A percentile compares a stretch with the other conserved stretches of the same genome.
phyloP scores from a whole-genome alignment of 1,140 invertebrate genomes.

The Trissolcus basalis region DNA sequence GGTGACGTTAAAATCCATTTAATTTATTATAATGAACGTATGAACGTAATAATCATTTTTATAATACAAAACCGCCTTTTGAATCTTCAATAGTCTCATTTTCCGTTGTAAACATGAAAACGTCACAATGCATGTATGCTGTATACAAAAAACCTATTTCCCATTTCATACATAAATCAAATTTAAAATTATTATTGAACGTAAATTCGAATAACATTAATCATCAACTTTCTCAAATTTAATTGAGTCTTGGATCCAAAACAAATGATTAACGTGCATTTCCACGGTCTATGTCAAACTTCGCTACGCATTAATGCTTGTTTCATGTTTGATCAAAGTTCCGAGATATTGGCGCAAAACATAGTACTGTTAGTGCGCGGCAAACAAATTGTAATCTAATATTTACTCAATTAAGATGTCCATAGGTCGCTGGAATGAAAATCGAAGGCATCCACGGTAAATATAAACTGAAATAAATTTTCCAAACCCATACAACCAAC shows the following conservation, averaged over 20 bases:
- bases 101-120: too few relatives aligned
- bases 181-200: neutral
- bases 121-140: too few relatives aligned
- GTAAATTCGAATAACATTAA: neutral
- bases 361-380: neutral
- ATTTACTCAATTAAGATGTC: conserved; percentile 3
- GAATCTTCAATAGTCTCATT: too few relatives aligned
- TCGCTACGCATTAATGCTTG: neutral
- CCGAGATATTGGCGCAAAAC: conserved; percentile 7
- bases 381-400: conserved; percentile 5
- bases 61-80: too few relatives aligned
- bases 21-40: too few relatives aligned
- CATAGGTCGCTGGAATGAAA: neutral
- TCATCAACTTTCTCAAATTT: neutral
- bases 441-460: neutral
- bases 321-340: conserved; percentile 5
- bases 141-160: too few relatives aligned
- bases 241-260: neutral
- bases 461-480: too few relatives aligned
- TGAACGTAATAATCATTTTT: too few relatives aligned
- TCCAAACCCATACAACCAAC: too few relatives aligned
- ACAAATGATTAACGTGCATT: neutral
- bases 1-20: too few relatives aligned
- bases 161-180: neutral
- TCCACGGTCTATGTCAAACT: neutral